Evolutionary conservation across 1,140 invertebrate genomes (phyloP), one percentile per base, ranked within the genome.

Genomic region (Pogonomyrmex californicus): DNA sequence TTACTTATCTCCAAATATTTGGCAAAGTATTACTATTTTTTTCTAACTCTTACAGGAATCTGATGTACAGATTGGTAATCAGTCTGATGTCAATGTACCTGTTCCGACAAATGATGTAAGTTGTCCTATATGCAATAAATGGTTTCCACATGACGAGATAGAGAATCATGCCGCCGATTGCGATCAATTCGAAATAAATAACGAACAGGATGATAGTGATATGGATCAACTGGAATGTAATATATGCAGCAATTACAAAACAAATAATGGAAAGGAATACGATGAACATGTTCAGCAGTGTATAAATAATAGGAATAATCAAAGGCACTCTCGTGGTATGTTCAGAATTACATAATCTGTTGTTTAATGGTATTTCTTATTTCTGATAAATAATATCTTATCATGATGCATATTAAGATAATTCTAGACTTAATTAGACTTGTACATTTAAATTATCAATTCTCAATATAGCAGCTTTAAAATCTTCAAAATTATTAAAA

Each of bases 81-180:
- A 30, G 10, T 12, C 66, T 49, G 41, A 73, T 79, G 23, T 23
- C 23, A 62, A 30, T 3, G 73, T 58, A 41, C 38, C 38, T 76
- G 56, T 56, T 85, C 36, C n/a, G n/a, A 44, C 23, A 44, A 81
- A 66, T n/a, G 70, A 83, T 56, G 17, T 88, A 47, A 83, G 51
- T 41, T 94, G 93, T 79, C 93, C 93, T 7, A 93, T 94, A 54
- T 94, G 93, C 75, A 89, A 91, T 60, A 87, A 89, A 54, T 60
- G 2, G 9, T 94, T 93, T 56, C 68, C 87, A 36, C 41, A 5
- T 38, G 65, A 88, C 10, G 56, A 93, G 44, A 93, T 94, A 83
- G 86, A 90, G 65, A 23, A 68, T 44, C 93, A 94, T 76, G 93
- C 93, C 17, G 89, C 91, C 17, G 58, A 76, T 77, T 94, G 93